These are phyloP conservation scores for Macroteleia sp. DNA, from an alignment of 2,888 invertebrate genomes.

Conservation along the genomic window DNA sequence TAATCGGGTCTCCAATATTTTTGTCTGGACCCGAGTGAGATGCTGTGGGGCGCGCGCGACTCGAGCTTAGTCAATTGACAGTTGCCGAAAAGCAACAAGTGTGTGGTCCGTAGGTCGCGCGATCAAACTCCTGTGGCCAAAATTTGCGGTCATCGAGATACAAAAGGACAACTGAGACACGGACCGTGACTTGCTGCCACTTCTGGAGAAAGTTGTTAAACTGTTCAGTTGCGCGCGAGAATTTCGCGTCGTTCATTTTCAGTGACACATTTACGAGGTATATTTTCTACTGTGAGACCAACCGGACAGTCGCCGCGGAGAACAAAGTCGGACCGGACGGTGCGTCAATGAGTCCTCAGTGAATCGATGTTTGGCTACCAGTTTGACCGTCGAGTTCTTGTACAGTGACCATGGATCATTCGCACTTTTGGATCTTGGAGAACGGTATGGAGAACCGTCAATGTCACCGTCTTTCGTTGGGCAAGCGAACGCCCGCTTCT, in stretches of 20 bases:
- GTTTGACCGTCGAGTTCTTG: conserved; percentile 18
- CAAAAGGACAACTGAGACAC: conserved; percentile 2
- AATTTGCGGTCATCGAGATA: conserved; percentile 1
- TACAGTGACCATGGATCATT: conserved; percentile 31
- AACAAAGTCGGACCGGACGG: conserved; percentile 6
- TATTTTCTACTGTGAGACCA: conserved; percentile 11
- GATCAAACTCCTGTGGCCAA: neutral
- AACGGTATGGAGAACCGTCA: conserved; percentile 22
- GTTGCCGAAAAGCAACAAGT: conserved; percentile 78
- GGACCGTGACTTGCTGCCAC: neutral
- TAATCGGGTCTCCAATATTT: conserved; percentile 45
- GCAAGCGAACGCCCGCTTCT: no score
- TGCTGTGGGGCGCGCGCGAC: conserved; percentile 75
- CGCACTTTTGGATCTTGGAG: conserved; percentile 19
- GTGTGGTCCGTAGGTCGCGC: conserved; percentile 4
- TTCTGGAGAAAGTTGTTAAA: conserved; percentile 37
- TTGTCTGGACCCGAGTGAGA: conserved; percentile 75
- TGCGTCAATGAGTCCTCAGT: neutral
- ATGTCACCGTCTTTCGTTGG: neutral
- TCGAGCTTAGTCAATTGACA: conserved; percentile 78
- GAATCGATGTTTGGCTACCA: neutral
- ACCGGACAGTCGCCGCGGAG: conserved; percentile 7
- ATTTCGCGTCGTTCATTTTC: conserved; percentile 34
- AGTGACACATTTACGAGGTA: conserved; percentile 44
- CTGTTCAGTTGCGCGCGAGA: conserved; percentile 4